These are phyloP conservation scores for Chaetogeoica ovagalla DNA, from an alignment of 2,888 invertebrate species.

Conservation along the genomic window DNA sequence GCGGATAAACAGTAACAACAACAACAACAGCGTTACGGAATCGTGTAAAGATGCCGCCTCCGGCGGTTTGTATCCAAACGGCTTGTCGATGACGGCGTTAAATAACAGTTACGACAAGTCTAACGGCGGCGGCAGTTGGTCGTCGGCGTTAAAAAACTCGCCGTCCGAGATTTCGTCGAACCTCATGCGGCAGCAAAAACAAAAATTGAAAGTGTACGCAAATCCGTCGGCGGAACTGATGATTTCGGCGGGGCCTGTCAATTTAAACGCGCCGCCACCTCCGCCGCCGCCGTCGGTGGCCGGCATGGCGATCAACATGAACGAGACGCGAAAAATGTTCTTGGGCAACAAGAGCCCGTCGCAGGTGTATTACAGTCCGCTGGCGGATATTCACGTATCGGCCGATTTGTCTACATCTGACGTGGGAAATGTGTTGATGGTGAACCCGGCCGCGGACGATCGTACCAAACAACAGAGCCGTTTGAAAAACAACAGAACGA, in stretches of 20 bases:
- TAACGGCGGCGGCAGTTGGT: neutral
- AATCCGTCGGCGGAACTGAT: conserved; percentile 28
- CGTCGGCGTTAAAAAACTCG: conserved; percentile 29
- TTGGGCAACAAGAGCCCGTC: conserved; percentile 42
- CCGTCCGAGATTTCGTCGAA: conserved; percentile 2
- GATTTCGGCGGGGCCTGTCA: conserved; percentile 12
- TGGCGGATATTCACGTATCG: conserved; percentile 12
- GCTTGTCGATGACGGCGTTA: conserved; percentile 3
- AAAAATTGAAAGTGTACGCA: conserved; percentile 35
- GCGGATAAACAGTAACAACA: conserved; percentile 11
- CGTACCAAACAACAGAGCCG: conserved; percentile 2
- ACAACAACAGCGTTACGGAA: too few species aligned
- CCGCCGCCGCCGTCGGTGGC: neutral
- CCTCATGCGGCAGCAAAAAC: conserved; percentile 11
- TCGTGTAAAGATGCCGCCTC: conserved; percentile 1
- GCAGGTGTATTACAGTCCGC: conserved; percentile 28
- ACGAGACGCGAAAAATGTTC: conserved; percentile 39
- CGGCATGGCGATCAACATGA: conserved; percentile 22
- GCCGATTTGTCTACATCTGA: neutral
- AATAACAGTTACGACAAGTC: conserved; percentile 27
- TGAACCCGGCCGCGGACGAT: conserved; percentile 9
- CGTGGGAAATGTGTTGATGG: neutral
- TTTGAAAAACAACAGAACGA: conserved; percentile 7
- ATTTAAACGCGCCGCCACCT: conserved; percentile 2
- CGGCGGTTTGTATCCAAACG: neutral